Evolutionary conservation across 2,113 vertebrate species (phyloP), one percentile per base, ranked within the genome.

Genomic region (Indri indri): DNA sequence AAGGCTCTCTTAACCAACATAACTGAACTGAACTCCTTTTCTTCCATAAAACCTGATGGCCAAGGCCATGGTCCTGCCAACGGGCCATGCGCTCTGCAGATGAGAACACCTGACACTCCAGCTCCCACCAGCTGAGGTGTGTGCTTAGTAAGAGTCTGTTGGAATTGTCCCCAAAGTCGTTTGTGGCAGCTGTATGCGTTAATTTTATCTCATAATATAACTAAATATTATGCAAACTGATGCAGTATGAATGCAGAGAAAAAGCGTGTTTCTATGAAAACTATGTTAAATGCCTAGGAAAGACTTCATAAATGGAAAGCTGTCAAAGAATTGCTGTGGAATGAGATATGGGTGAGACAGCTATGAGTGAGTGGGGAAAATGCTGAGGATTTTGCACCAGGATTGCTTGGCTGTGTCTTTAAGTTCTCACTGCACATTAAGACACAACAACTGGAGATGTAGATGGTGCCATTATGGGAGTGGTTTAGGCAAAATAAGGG

Each of bases 181-280:
- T 96, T 8, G 10, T 82, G 80, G 9, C 32, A n/a, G 25, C 14
- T 40, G 17, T 25, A 63, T 37, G 20, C 42, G 2, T 71, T 90
- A 23, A 76, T 90, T 40, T 65, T 57, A 27, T 68, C 20, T 63
- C 16, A 30, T 10, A 54, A 13, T 42, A 30, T 23, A 71, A 57
- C 32, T 45, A 88, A 89, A 45, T 71, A 66, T 42, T 82, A 45
- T 47, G 34, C 47, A 90, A 80, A 86, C 40, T 25, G 9, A 61
- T 30, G 11, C 30, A 89, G 37, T 7, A 25, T 22, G 30, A 32
- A 8, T 88, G 4, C 18, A 89, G 71, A 83, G 57, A 32, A 17
- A 80, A 82, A 77, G n/a, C 61, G 13, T 34, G 23, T 47, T 86
- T 92, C 95, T 90, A 32, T 90, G 74, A 89, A 83, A 86, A 37